Base-by-base conservation (phyloP, 2,888 invertebrate species). In the Papilio demoleus region DNA sequence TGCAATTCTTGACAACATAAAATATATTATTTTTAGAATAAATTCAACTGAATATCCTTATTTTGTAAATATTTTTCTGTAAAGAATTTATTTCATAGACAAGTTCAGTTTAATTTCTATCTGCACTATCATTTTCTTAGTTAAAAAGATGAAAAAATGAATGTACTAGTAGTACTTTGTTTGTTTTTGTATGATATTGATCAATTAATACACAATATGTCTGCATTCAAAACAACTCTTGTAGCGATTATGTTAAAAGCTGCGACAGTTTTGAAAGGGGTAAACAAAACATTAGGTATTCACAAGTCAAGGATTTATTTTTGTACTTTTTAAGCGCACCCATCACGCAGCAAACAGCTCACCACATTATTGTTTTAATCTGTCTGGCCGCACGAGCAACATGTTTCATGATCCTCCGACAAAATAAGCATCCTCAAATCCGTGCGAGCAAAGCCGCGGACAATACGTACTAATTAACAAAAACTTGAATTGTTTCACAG, bases 401-500 rank as follows among this genome's bases (percentile, higher is more conserved):
- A 60, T 65, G 68, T 68, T 53, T 42, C 38, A 60, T 19, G 50
- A 65, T 65, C 60, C 68, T 65, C 60, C 65, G 50, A 69, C 68
- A 69, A 65, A 69, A 69, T 61, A 69, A 69, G 68, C 68, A 34
- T 69, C 68, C 68, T 69, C 53, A 69, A 65, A 65, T 34, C 68
- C 64, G 42, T 50, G 65, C 68, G 65, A 40, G 60, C 60, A 69
- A 69, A 53, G 65, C 68, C 68, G 68, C 65, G 68, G 68, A 69
- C 68, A 69, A 65, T 69, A 61, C 60, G 22, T 65, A 53, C 65
- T 65, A 69, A 69, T 69, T 69, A 69, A 69, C 68, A 69, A 70
- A 68, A 66, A 70, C 69, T 65, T 62, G 69, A 70, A 66, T 69
- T 65, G 69, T 70, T 70, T 70, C 65, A 70, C 65, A 70, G 61